Evolutionary conservation across 2,797 vertebrate genomes (phyloP).

Genomic region (Poeciliopsis gracilis): DNA sequence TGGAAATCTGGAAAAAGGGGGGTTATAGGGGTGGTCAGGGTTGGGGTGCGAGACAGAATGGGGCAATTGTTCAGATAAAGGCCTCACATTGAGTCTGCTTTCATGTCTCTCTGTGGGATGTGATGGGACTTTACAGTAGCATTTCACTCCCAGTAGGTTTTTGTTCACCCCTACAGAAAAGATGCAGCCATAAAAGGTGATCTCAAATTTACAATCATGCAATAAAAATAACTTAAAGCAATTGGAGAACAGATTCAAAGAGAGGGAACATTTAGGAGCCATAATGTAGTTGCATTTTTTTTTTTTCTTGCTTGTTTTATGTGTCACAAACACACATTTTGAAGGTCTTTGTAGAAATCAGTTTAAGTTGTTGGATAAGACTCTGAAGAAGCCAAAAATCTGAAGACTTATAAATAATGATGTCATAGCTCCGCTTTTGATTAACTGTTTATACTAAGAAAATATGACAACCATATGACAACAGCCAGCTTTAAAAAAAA

Average conservation of each 20-base stretch:
- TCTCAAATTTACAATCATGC: background rate
- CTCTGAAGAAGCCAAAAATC: background rate
- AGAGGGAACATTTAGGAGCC: background rate
- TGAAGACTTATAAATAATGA: background rate
- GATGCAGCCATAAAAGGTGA: conserved; percentile 1
- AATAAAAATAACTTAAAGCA: background rate
- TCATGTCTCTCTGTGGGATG: conserved; percentile 75
- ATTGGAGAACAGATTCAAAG: background rate
- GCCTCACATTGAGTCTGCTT: conserved; percentile 80
- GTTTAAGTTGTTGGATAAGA: background rate
- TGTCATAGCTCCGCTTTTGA: background rate
- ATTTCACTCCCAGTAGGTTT: conserved; percentile 50
- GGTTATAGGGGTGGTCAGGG: conserved; percentile 65
- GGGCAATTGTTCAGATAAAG: conserved; percentile 82
- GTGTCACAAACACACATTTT: background rate
- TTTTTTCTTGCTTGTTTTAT: background rate
- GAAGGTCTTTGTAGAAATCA: background rate
- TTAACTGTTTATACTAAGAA: background rate
- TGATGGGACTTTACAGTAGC: conserved; percentile 74
- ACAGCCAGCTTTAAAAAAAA: background rate
- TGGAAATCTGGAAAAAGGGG: conserved; percentile 78
- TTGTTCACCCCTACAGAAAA: conserved; percentile 12
- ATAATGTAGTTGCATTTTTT: no score
- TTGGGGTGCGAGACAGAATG: conserved; percentile 78
- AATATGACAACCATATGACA: background rate